Percentiles rank a stretch among this genome's conserved stretches.
Conservation (phyloP, 2,797 vertebrate species). For the Gallinago nigripennis region DNA sequence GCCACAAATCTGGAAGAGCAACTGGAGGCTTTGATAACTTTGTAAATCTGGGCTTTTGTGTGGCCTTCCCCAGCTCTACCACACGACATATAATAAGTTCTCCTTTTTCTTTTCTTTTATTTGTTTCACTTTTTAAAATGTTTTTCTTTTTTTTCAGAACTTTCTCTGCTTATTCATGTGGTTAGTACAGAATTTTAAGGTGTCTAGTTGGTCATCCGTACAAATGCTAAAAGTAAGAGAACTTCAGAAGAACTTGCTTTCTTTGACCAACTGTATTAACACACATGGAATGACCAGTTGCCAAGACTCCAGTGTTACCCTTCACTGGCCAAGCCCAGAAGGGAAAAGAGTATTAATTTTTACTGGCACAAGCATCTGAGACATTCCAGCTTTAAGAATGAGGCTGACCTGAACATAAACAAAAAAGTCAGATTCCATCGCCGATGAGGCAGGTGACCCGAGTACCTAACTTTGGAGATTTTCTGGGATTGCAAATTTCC, state of each 20-base stretch:
- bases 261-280: not conserved
- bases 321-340: not conserved
- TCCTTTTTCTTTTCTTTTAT: not conserved
- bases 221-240: not conserved
- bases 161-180: not conserved
- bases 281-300: not conserved
- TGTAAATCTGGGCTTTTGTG: not conserved
- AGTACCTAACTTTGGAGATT: not conserved
- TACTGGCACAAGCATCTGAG: not conserved
- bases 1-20: not conserved
- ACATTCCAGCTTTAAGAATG: not conserved
- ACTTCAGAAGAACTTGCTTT: not conserved
- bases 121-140: not conserved
- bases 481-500: not conserved
- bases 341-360: not conserved
- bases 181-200: not conserved
- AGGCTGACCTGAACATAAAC: not conserved
- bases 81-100: not conserved
- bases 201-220: not conserved
- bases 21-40: not conserved
- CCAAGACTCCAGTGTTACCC: not conserved
- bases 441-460: fast-evolving
- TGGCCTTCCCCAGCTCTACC: not conserved
- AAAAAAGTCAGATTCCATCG: not conserved
- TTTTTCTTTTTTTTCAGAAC: not conserved